Conservation (phyloP, 1,140 invertebrate genomes). For the Drosophila mayri region DNA sequence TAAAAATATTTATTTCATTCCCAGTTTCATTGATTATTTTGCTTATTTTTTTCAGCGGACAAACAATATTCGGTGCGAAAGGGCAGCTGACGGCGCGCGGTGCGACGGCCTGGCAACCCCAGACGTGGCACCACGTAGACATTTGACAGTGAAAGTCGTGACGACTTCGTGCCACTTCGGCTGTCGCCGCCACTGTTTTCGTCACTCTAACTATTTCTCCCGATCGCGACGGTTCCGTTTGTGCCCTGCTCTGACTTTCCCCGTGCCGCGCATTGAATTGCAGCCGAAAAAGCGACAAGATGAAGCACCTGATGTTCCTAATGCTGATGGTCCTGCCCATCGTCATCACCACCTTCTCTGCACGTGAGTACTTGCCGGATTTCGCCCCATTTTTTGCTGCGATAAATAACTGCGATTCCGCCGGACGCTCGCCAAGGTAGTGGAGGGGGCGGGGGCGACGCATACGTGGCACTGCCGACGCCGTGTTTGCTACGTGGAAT, state of each 20-base stretch:
- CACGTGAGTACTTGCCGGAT: conserved; percentile 85
- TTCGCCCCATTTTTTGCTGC: background rate
- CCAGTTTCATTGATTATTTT: conserved; percentile 14
- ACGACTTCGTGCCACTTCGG: conserved; percentile 61
- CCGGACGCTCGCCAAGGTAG: conserved; percentile 1
- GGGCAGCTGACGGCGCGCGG: background rate
- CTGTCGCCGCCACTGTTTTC: conserved; percentile 47
- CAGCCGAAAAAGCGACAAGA: conserved; percentile 63
- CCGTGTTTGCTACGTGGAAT: conserved; percentile 24
- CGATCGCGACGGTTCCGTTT: conserved; percentile 47
- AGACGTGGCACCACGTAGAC: conserved; percentile 80
- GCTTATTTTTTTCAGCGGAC: background rate
- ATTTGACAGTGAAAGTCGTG: conserved; percentile 77
- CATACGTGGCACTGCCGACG: conserved; percentile 39
- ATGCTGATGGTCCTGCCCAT: conserved; percentile 86
- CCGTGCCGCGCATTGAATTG: conserved; percentile 33
- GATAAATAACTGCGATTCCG: conserved; percentile 8
- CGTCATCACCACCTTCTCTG: conserved; percentile 86
- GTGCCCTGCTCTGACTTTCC: conserved; percentile 17
- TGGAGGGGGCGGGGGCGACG: conserved; percentile 17
- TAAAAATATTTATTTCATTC: background rate
- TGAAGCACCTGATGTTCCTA: conserved; percentile 87
- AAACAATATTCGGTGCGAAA: background rate
- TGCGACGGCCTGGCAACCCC: conserved; percentile 42
- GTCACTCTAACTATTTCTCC: conserved; percentile 63